A percentile compares a stretch with the other conserved stretches of the same genome.
Evolutionary conservation across 2,113 vertebrate genomes (phyloP).

Genomic region (Aplodontia rufa): DNA sequence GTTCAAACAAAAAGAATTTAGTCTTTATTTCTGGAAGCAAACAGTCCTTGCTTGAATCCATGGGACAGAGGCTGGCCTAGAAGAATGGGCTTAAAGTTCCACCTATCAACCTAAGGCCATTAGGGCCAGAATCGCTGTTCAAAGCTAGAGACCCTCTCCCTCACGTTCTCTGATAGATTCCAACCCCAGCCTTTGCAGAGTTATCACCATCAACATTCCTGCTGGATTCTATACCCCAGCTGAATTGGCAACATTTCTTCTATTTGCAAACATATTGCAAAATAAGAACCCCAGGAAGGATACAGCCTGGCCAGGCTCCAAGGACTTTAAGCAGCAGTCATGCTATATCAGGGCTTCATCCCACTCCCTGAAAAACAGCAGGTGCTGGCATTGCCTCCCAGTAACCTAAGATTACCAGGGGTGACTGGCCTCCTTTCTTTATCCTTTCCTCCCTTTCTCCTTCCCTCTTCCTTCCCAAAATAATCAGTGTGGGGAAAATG

Average conservation of each 20-base stretch:
- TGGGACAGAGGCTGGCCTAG: constrained; percentile 69
- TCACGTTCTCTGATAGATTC: constrained; percentile 59
- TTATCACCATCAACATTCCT: constrained; percentile 70
- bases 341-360: constrained; percentile 85
- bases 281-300: constrained; percentile 75
- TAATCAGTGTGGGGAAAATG: background rate
- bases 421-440: background rate
- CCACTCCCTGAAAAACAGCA: constrained; percentile 85
- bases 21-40: constrained; percentile 47
- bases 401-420: background rate
- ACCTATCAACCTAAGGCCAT: constrained; percentile 38
- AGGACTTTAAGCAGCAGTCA: constrained; percentile 49
- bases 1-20: constrained; percentile 48
- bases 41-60: constrained; percentile 39
- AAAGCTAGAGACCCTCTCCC: constrained; percentile 33
- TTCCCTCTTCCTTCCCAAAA: background rate
- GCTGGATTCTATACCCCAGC: constrained; percentile 61
- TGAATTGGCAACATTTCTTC: constrained; percentile 61
- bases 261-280: constrained; percentile 77
- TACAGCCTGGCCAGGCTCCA: constrained; percentile 65
- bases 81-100: constrained; percentile 31
- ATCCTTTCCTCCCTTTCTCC: too few species aligned
- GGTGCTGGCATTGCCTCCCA: constrained; percentile 84
- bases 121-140: constrained; percentile 66
- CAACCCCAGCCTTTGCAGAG: constrained; percentile 62